Percentiles rank a stretch among this genome's conserved stretches.
These are phyloP conservation scores for Campaea margaritaria DNA, from an alignment of 2,888 invertebrate genomes.

Conservation along the genomic window DNA sequence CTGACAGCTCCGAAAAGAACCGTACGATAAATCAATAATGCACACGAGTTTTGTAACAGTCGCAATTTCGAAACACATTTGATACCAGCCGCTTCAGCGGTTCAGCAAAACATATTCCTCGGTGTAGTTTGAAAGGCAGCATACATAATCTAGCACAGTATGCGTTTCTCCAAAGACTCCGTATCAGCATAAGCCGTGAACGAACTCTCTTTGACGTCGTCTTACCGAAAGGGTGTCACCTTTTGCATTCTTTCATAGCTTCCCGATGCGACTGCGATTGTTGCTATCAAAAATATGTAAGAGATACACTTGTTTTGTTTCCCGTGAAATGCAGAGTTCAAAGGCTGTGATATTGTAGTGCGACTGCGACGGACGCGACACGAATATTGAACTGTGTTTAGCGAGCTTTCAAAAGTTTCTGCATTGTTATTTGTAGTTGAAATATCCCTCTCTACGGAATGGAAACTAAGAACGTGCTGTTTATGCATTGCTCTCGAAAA, in stretches of 20 bases:
- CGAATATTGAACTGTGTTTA: slow-evolving; percentile 35
- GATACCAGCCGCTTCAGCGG: slow-evolving; percentile 39
- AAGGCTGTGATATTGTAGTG: slow-evolving; percentile 28
- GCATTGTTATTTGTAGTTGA: slow-evolving; percentile 34
- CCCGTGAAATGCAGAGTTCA: slow-evolving; percentile 42
- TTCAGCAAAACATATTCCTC: slow-evolving; percentile 55
- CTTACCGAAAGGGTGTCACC: slow-evolving; percentile 59
- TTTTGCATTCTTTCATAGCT: slow-evolving; percentile 62
- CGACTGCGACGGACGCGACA: slow-evolving; percentile 15
- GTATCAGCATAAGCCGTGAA: slow-evolving; percentile 66
- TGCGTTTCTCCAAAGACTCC: slow-evolving; percentile 67
- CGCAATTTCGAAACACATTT: slow-evolving; percentile 41
- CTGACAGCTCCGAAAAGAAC: slow-evolving; percentile 42
- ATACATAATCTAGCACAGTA: slow-evolving; percentile 60
- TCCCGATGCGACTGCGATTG: slow-evolving; percentile 52
- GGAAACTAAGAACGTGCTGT: slow-evolving; percentile 32
- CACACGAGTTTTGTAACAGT: slow-evolving; percentile 38
- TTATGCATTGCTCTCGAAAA: slow-evolving; percentile 35
- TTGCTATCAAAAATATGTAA: slow-evolving; percentile 58
- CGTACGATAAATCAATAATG: slow-evolving; percentile 42
- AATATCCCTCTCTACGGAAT: slow-evolving; percentile 35
- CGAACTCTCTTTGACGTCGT: slow-evolving; percentile 65
- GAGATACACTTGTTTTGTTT: slow-evolving; percentile 49
- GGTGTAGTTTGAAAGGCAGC: slow-evolving; percentile 56
- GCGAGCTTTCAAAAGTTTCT: slow-evolving; percentile 28